Base-by-base conservation (phyloP, 2,888 invertebrate species). In the Ormyrus thymus region DNA sequence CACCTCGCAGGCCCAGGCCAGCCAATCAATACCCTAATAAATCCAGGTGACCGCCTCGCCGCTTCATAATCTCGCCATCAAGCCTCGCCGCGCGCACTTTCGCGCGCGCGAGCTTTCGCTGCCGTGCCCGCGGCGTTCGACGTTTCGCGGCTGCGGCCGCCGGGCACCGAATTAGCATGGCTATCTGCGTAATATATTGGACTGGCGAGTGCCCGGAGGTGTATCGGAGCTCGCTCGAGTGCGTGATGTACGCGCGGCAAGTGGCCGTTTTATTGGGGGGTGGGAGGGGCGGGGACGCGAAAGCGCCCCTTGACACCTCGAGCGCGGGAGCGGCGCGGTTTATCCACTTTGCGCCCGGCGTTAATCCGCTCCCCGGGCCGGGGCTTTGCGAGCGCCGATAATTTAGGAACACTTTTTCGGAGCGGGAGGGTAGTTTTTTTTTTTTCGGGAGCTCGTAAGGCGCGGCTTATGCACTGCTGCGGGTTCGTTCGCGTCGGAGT, bases 141-240 rank as follows among this genome's bases (percentile, higher is more conserved):
- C 29, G 29, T 29, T 29, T 29, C 29, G 29, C 29, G 29, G 29
- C 29, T 29, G 29, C 29, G 29, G 29, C 29, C 29, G 29, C 29
- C 81, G 71, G 82, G 78, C 81, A 82, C 84, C 84, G 87, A 87
- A 87, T 88, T 88, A 88, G 86, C 87, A 86, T 86, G 85, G 86
- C 85, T 87, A 87, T 87, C 86, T 87, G 84, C 83, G 85, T 86
- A 87, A 87, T 87, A 86, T 88, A 87, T 62, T 58, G 70, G 55
- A 84, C 83, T 83, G 83, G 81, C n/a, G 48, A 65, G 79, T 83
- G 83, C 82, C 10, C 62, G 13, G 58, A 45, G 13, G 6, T 61
- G 8, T 61, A 45, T 43, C 61, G 58, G 43, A 11, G 81, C 84
- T 53, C 72, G 81, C 84, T 53, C 72, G 64, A 69, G 58, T 29